Base-by-base conservation (phyloP, 2,113 vertebrate genomes). In the Pituophis catenifer region DNA sequence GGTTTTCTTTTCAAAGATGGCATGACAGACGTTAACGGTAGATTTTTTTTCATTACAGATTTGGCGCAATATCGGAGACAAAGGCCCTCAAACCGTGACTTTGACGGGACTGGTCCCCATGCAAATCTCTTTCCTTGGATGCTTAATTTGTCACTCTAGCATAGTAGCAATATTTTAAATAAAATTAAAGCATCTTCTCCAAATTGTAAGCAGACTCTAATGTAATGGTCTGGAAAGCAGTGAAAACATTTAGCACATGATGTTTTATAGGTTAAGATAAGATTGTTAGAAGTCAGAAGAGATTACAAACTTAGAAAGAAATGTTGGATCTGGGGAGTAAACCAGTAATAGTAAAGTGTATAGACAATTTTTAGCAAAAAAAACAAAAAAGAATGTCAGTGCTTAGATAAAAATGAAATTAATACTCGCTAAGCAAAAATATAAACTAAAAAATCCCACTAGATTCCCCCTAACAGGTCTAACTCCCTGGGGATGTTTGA, bases 51-150 rank as follows among this genome's bases (percentile, higher is more conserved):
- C 29, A n/a, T 33, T 6, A 70, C 33, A n/a, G 26, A 29, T 62
- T 62, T 29, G 65, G 29, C 15, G n/a, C 13, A 70, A 70, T 62
- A 62, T 58, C 21, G 7, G 57, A 23, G 26, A 26, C 59, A 62
- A 62, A 11, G 3, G 59, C 26, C 59, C 26, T 26, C 24, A 29
- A 62, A 29, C 59, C 10, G 3, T 12, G 59, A 70, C 12, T 33
- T 70, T 13, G 13, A 2, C 0, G 0, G 65, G 29, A 33, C 0
- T 6, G 12, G 1, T 33, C 29, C n/a, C 5, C 5, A 15, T n/a
- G 12, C 65, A 70, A 33, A n/a, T n/a, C 65, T 70, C 29, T 70
- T 33, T 33, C 29, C 65, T n/a, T 70, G 65, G 65, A 70, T 33
- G 65, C 65, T n/a, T 70, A 75, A 33, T 75, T 75, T 33, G 29